Evolutionary conservation across 2,797 vertebrate genomes (phyloP).

Genomic region (Poliocrania exsul): DNA sequence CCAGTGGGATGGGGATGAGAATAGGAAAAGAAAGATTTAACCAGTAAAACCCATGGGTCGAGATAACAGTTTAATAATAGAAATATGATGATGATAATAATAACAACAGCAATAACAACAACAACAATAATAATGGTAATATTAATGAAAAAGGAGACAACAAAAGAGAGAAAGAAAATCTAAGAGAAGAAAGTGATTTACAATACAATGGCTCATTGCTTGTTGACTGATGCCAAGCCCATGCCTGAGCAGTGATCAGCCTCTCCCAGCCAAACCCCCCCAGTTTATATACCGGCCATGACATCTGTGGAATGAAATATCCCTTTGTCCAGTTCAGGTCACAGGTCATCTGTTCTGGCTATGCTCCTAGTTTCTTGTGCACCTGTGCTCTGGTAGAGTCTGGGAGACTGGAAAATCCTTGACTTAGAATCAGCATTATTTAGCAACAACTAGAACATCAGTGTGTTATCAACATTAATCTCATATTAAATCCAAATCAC

Average conservation of each 20-base stretch:
- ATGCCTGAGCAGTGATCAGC: neutral
- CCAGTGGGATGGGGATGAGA: neutral
- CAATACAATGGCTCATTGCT: neutral
- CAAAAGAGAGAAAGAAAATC: neutral
- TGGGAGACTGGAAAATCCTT: neutral
- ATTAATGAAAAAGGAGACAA: neutral
- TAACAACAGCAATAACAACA: too few species aligned
- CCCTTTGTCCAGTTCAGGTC: neutral
- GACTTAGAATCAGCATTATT: neutral
- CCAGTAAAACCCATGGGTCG: neutral
- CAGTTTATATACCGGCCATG: neutral
- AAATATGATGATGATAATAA: neutral
- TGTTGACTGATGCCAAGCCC: neutral
- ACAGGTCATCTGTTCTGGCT: neutral
- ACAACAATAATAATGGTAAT: neutral
- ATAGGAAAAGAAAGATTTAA: neutral
- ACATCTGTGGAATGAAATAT: accelerated
- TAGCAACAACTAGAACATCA: neutral
- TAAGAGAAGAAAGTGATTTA: neutral
- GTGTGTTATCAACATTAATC: neutral
- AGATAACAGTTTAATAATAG: neutral
- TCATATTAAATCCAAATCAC: neutral
- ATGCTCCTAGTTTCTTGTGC: neutral
- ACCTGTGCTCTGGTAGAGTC: neutral
- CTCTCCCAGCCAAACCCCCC: too few species aligned